Percentiles rank a stretch among this genome's conserved stretches.
Evolutionary conservation across 2,113 vertebrate genomes (phyloP).

Genomic region (Craseonycteris thonglongyai): DNA sequence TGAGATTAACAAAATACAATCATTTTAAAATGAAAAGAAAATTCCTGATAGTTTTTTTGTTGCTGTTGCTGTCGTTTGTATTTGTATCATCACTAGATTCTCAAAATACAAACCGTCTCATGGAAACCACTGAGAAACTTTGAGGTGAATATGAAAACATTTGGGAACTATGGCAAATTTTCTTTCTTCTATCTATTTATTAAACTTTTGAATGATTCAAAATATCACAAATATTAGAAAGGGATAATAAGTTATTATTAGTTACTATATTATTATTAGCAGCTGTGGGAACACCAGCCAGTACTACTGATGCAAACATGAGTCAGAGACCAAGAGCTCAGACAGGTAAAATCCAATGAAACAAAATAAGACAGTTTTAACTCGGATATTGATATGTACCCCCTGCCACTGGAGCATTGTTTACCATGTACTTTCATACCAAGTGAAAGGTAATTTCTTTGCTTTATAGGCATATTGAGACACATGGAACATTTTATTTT

Average conservation of each 20-base stretch:
- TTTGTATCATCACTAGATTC: neutral
- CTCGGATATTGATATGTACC: neutral
- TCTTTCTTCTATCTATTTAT: neutral
- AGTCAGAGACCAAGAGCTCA: neutral
- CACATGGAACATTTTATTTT: neutral
- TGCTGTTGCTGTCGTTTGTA: neutral
- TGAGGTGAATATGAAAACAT: neutral
- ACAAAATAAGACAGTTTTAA: neutral
- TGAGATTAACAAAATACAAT: neutral
- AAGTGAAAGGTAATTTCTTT: neutral
- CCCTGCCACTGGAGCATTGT: neutral
- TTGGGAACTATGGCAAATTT: neutral
- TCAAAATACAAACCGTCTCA: slow-evolving; percentile 6
- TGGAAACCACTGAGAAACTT: neutral
- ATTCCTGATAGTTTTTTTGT: neutral
- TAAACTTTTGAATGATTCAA: slow-evolving; percentile 25
- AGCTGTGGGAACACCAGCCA: neutral
- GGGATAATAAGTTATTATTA: neutral
- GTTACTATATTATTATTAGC: neutral
- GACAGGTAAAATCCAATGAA: neutral
- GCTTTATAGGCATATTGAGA: neutral
- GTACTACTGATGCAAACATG: neutral
- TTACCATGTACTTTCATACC: neutral
- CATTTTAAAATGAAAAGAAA: neutral
- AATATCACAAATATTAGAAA: neutral